Evolutionary conservation across 2,888 invertebrate genomes (phyloP), one percentile per base, ranked within the genome.

Genomic region (Prenolepis imparis): DNA sequence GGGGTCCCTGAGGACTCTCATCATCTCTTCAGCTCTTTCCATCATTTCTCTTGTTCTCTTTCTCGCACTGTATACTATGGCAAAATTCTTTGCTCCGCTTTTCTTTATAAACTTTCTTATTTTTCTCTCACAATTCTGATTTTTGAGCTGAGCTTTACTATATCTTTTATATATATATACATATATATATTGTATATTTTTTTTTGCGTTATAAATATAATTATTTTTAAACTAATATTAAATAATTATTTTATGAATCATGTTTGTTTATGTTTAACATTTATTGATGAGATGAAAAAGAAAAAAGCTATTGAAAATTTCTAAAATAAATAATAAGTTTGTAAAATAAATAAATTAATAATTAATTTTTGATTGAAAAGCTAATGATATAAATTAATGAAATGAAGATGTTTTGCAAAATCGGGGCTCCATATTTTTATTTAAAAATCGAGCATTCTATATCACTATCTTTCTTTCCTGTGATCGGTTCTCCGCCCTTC

Each of bases 401-500:
- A 28, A 59, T 21, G 44, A 59, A 72, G 11, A n/a, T 44, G 24
- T 24, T 4, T 41, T 61, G 32, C 6, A 21, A 39, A 39, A 52
- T 39, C n/a, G 36, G n/a, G n/a, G 15, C 0, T 39, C n/a, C 12
- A 44, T 8, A 0, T 21, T 63, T 81, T 83, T 59, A 81, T 86
- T 89, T 88, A 86, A 88, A 86, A 88, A 89, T 84, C 85, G 70
- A 89, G 52, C 61, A 85, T 64, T 72, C 82, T 36, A 44, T 32
- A 64, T 55, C 2, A 52, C 32, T 80, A 52, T 87, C 88, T 88
- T 87, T 83, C 66, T 87, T 80, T 64, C 61, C 52, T 74, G 80
- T 73, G 78, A 75, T 84, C 87, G 18, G 83, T 64, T 75, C 63
- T 66, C 57, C 63, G 59, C 64, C 89, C 92, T 93, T 94, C 93